These are phyloP conservation scores for Xiphophorus hellerii DNA, from an alignment of 2,113 vertebrate species.

Conservation along the genomic window DNA sequence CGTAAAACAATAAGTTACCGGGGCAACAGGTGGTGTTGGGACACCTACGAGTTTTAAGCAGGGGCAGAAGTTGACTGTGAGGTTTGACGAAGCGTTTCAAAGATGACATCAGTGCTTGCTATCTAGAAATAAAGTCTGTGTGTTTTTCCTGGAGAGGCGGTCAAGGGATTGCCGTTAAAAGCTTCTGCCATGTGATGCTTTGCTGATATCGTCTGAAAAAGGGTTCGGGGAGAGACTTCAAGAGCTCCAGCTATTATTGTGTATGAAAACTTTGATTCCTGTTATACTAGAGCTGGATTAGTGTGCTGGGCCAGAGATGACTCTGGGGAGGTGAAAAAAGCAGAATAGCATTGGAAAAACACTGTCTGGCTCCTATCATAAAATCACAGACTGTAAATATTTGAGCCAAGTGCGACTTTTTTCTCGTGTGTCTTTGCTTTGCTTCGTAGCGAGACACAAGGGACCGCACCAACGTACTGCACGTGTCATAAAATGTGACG, in stretches of 20 bases:
- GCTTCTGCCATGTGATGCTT: constrained; percentile 37
- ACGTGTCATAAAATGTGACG: constrained; percentile 11
- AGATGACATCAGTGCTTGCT: constrained; percentile 57
- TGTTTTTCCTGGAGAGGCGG: constrained; percentile 52
- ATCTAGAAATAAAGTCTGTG: constrained; percentile 35
- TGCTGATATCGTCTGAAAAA: constrained; percentile 50
- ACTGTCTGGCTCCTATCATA: constrained; percentile 12
- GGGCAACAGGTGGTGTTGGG: constrained; percentile 40
- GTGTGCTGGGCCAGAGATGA: constrained; percentile 27
- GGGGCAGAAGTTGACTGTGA: constrained; percentile 39
- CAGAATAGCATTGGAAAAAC: constrained; percentile 34
- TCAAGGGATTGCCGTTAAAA: constrained; percentile 28
- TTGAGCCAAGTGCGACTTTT: constrained; percentile 35
- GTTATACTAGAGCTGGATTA: constrained; percentile 15
- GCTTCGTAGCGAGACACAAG: constrained; percentile 19
- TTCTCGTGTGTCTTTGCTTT: constrained; percentile 32
- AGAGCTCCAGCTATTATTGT: constrained; percentile 31
- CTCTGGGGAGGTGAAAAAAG: background rate
- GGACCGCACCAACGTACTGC: constrained; percentile 6
- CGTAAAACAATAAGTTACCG: constrained; percentile 57
- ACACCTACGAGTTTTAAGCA: constrained; percentile 7
- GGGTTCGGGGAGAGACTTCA: constrained; percentile 41
- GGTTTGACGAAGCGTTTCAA: constrained; percentile 16
- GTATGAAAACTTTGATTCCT: constrained; percentile 10
- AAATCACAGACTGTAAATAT: constrained; percentile 63